phyloP scores from a whole-genome alignment of 2,888 invertebrate genomes.

The Odontocerum albicorne region DNA sequence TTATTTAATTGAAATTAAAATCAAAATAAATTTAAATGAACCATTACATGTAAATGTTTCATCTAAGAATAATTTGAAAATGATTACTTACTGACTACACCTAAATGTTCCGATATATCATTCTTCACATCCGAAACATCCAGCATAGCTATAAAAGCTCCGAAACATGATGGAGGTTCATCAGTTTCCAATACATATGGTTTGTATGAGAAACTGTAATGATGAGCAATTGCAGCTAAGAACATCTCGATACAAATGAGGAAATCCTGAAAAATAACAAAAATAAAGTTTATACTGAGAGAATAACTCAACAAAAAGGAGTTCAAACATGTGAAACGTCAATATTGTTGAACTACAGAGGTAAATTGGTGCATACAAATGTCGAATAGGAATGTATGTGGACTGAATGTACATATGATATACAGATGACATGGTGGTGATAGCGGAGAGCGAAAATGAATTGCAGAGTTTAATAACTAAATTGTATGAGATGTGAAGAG shows the following conservation, averaged over 20 bases:
- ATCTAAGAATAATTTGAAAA: background rate
- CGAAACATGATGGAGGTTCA: conserved; percentile 64
- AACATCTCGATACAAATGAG: conserved; percentile 98
- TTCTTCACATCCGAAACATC: conserved; percentile 94
- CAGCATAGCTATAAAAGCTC: conserved; percentile 90
- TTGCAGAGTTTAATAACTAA: too few species aligned
- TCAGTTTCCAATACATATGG: conserved; percentile 62
- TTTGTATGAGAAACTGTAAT: conserved; percentile 93
- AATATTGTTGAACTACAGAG: too few species aligned
- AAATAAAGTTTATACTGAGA: too few species aligned
- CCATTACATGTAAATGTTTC: too few species aligned
- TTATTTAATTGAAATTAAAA: background rate
- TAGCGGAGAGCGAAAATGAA: too few species aligned
- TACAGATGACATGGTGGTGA: too few species aligned
- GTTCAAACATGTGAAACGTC: too few species aligned
- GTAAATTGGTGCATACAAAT: too few species aligned
- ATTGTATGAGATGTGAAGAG: too few species aligned
- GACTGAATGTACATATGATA: too few species aligned
- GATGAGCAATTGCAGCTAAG: conserved; percentile 91
- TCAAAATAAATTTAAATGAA: background rate
- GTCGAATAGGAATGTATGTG: too few species aligned
- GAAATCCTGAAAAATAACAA: conserved; percentile 72
- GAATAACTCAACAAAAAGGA: too few species aligned
- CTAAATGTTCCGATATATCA: conserved; percentile 91
- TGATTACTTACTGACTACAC: conserved; percentile 73